Base-by-base conservation (phyloP, 2,113 vertebrate genomes). In the Mesitornis unicolor region DNA sequence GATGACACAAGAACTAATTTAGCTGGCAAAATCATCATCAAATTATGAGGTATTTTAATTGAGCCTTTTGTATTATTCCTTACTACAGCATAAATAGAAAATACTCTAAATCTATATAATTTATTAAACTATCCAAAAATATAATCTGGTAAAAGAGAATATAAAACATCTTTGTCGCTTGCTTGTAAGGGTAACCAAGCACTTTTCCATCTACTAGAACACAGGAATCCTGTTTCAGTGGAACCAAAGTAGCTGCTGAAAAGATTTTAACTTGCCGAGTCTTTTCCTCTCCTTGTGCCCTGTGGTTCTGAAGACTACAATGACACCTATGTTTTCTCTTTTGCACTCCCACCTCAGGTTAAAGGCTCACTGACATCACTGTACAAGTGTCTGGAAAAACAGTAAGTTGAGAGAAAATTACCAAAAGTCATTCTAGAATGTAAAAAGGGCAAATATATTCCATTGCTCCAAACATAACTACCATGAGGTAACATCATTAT, bases 31-130 rank as follows among this genome's bases (percentile, higher is more conserved):
- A 97, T 94, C 63, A 96, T 57, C 54, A 92, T 47, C 77, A 91
- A 89, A 69, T 67, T 13, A 87, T 93, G 40, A 95, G 79, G 28
- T 29, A 5, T 87, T 95, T 96, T 93, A 94, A 95, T 64, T 94
- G 95, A 97, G 96, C 96, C 80, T 75, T 94, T 85, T 90, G 70
- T 78, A 88, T 53, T 94, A 61, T 77, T 90, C 83, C 48, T 96
- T 95, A 95, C 43, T 87, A 83, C 40, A 89, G 68, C 88, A 80
- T 79, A 97, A 95, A 93, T 83, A 79, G 42, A 53, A 90, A 94
- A 84, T 25, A 50, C 54, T n/a, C n/a, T n/a, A n/a, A n/a, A n/a
- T n/a, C n/a, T n/a, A n/a, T n/a, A n/a, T n/a, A n/a, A 94, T 78
- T 91, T 74, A 96, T 95, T 93, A 94, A 93, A 85, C 35, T 80